Percentiles rank a stretch among this genome's conserved stretches.
These are phyloP conservation scores for Brenthis ino DNA, from an alignment of 2,888 invertebrate genomes.

Conservation along the genomic window DNA sequence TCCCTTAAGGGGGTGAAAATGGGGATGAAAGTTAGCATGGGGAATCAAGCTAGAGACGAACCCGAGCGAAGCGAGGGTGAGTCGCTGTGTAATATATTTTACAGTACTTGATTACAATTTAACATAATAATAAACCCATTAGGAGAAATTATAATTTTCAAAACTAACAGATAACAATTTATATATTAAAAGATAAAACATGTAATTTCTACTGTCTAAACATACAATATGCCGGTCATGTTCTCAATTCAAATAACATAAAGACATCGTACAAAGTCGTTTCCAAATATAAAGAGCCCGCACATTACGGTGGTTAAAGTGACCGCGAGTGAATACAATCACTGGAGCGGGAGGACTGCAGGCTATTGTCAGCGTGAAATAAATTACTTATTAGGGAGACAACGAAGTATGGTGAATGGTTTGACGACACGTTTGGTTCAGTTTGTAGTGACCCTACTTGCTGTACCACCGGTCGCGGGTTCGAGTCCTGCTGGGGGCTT, in stretches of 20 bases:
- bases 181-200: not conserved
- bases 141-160: too few species aligned
- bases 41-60: too few species aligned
- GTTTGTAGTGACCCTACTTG: too few species aligned
- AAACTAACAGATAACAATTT: not conserved
- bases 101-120: too few species aligned
- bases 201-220: not conserved
- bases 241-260: slow-evolving; percentile 44
- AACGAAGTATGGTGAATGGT: slow-evolving; percentile 9
- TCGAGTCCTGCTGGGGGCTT: too few species aligned
- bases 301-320: slow-evolving; percentile 63
- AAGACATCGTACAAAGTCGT: slow-evolving; percentile 53
- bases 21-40: too few species aligned
- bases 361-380: slow-evolving; percentile 50
- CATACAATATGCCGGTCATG: slow-evolving; percentile 13
- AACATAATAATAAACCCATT: too few species aligned
- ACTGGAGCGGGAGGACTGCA: slow-evolving; percentile 54
- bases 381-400: slow-evolving; percentile 46
- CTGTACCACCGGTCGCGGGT: too few species aligned
- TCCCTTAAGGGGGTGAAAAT: too few species aligned
- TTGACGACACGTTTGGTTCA: too few species aligned
- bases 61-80: too few species aligned
- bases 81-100: too few species aligned
- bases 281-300: slow-evolving; percentile 63
- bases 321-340: slow-evolving; percentile 61